These are phyloP conservation scores for Ctenodactylus gundi DNA, from an alignment of 2,113 vertebrate species.

Conservation along the genomic window DNA sequence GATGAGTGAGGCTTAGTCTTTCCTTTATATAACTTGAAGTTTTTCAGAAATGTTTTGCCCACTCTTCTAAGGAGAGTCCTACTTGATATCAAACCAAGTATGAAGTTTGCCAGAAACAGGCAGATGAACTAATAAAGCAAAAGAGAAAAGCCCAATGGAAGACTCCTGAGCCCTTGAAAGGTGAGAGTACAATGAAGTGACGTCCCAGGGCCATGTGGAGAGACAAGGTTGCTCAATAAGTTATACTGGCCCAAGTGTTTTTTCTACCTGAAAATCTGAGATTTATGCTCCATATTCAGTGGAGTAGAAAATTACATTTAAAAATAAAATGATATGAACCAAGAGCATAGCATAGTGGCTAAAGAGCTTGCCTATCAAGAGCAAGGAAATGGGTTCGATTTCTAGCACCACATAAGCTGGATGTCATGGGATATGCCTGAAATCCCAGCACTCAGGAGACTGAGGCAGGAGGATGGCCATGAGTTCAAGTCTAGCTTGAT, in stretches of 20 bases:
- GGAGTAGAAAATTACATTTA: background rate
- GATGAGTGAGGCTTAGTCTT: background rate
- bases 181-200: background rate
- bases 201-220: background rate
- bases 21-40: background rate
- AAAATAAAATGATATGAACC: conserved; percentile 37
- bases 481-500: too few relatives aligned
- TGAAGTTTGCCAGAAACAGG: background rate
- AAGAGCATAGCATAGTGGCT: too few relatives aligned
- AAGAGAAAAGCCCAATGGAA: background rate
- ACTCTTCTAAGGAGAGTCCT: background rate
- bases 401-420: too few relatives aligned
- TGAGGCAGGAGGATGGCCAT: too few relatives aligned
- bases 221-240: background rate
- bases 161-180: background rate
- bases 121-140: background rate
- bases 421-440: too few relatives aligned
- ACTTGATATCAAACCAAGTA: too few relatives aligned
- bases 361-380: too few relatives aligned
- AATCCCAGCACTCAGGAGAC: too few relatives aligned
- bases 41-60: background rate
- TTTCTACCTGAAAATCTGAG: conserved; percentile 32
- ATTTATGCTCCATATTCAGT: background rate
- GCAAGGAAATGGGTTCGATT: too few relatives aligned
- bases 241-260: background rate